Evolutionary conservation across 1,140 invertebrate species (phyloP), one percentile per base, ranked within the genome.

Genomic region (Aphaenogaster rudis): DNA sequence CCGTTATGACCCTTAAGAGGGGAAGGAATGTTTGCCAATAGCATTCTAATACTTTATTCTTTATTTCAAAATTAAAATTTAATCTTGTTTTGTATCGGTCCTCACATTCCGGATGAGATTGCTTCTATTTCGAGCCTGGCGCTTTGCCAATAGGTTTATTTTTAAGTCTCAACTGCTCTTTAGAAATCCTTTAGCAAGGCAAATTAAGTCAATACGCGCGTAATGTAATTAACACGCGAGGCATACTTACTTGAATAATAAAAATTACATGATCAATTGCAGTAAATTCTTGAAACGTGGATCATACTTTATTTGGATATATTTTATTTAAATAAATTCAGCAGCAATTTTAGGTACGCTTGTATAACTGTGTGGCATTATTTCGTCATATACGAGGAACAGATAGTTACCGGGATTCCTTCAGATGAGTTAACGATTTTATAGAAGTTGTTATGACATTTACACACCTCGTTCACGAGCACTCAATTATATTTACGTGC

Each of bases 61-160:
- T 94, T 95, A 94, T 95, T 95, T 93, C 92, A 92, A 93, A 94
- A 95, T 95, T 95, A 95, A 95, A 95, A 93, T 95, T 95, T 95
- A 95, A 95, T 94, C 92, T 92, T 42, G 84, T 76, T 42, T 82
- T 80, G 17, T 78, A 87, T 88, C 77, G 88, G 59, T 80, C 61
- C 67, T 48, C 67, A 11, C 57, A 64, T 28, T 33, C 71, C 50
- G 82, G 76, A 91, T 91, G 86, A 92, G 93, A 94, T 94, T 93
- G 93, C 92, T 92, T 92, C 88, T 92, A 94, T 94, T 94, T 94
- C 90, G 86, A 88, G 90, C 89, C 89, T 94, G 92, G 81, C 93
- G 87, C 85, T 80, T 76, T 81, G 92, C 93, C 92, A 91, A 87
- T 78, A 88, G 86, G 66, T 90, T 89, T 91, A 91, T 91, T 91